A percentile compares a stretch with the other conserved stretches of the same genome.
These are phyloP conservation scores for Podarcis muralis DNA, from an alignment of 2,113 vertebrate genomes.

Conservation along the genomic window DNA sequence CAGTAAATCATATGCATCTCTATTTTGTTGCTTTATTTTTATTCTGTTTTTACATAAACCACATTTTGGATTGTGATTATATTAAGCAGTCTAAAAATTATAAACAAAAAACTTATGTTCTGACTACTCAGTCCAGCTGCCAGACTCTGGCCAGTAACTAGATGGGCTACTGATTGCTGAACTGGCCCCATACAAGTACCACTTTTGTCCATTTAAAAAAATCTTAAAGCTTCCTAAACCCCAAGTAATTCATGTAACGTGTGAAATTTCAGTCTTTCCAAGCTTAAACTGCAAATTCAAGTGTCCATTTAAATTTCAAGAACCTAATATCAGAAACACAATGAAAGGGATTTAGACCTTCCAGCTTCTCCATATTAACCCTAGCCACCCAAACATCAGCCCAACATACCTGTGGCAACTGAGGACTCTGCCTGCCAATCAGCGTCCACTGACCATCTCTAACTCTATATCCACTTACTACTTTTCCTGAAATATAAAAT, in stretches of 20 bases:
- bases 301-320: not conserved
- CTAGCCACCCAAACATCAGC: not conserved
- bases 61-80: too few relatives aligned
- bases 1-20: too few relatives aligned
- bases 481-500: slow-evolving; percentile 84
- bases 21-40: too few relatives aligned
- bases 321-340: not conserved
- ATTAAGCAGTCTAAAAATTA: too few relatives aligned
- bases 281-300: not conserved
- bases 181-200: not conserved
- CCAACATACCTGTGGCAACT: slow-evolving; percentile 89
- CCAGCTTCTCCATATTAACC: not conserved
- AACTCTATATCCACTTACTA: slow-evolving; percentile 95
- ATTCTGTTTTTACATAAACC: too few relatives aligned
- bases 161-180: not conserved
- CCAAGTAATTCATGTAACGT: not conserved
- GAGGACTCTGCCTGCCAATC: slow-evolving; percentile 95
- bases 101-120: not conserved
- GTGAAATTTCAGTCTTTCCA: not conserved
- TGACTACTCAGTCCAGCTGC: not conserved
- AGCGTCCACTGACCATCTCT: slow-evolving; percentile 89
- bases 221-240: not conserved
- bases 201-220: not conserved
- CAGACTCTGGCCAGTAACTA: not conserved
- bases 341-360: accelerated